Conservation (phyloP, 2,888 invertebrate species). For the Mongoloraphidia duomilia region DNA sequence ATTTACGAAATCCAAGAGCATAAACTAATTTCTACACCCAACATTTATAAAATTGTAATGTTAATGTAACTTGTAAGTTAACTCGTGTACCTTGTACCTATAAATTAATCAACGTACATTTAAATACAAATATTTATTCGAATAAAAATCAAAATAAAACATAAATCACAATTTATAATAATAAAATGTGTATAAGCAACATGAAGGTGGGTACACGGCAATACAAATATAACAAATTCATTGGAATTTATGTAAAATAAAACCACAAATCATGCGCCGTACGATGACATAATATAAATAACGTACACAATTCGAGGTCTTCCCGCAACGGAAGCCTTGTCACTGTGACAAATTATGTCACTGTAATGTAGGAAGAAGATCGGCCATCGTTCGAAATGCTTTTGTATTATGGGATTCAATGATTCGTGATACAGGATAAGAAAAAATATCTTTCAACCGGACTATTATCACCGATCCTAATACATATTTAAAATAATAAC, state of each 20-base stretch:
- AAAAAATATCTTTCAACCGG: too few relatives aligned
- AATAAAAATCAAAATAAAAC: conserved; percentile 1
- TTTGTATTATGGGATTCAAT: too few relatives aligned
- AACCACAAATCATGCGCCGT: conserved; percentile 5
- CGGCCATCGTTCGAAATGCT: too few relatives aligned
- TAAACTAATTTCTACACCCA: too few relatives aligned
- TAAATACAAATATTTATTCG: conserved; percentile 1
- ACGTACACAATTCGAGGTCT: conserved; percentile 12
- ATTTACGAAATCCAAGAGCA: too few relatives aligned
- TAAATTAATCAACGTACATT: background rate
- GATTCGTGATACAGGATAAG: too few relatives aligned
- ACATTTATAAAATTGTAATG: too few relatives aligned
- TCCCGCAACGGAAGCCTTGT: conserved; percentile 30
- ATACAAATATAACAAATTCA: background rate
- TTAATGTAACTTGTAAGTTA: too few relatives aligned
- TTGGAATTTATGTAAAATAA: conserved; percentile 4
- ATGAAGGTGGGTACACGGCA: background rate
- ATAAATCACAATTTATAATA: conserved; percentile 1
- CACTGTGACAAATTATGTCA: conserved; percentile 29
- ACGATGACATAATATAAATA: conserved; percentile 25
- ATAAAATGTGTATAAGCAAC: background rate
- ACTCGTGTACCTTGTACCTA: too few relatives aligned
- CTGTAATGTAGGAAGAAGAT: conserved; percentile 3
- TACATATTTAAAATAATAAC: too few relatives aligned
- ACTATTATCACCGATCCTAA: too few relatives aligned